A percentile compares a stretch with the other conserved stretches of the same genome.
Conservation (phyloP, 35 echinoderm and acorn worm genomes). For the Chiridota heheva region DNA sequence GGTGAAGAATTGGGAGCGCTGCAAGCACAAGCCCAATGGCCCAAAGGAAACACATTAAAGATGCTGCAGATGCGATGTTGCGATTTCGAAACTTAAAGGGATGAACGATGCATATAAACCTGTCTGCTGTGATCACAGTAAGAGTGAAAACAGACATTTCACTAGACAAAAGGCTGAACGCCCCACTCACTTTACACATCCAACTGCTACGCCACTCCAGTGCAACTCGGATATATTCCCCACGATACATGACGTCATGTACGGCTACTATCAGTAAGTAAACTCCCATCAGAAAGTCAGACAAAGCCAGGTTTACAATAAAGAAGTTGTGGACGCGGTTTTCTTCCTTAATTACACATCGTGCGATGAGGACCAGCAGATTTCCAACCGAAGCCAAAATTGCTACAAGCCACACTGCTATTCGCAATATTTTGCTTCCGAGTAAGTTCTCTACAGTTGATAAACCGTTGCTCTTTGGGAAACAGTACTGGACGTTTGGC, state of each 20-base stretch:
- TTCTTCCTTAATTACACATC: constrained; percentile 82
- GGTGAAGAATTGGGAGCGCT: constrained; percentile 67
- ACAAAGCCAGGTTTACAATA: constrained; percentile 90
- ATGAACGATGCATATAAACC: constrained; percentile 87
- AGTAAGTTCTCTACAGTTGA: constrained; percentile 76
- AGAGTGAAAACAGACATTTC: constrained; percentile 85
- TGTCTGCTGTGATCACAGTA: constrained; percentile 81
- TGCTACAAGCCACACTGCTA: constrained; percentile 84
- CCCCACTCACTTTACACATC: constrained; percentile 77
- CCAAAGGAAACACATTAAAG: constrained; percentile 81
- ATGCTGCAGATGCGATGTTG: constrained; percentile 55
- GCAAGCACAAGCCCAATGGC: constrained; percentile 53
- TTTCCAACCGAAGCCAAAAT: constrained; percentile 81
- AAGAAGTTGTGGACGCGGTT: constrained; percentile 93
- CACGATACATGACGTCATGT: constrained; percentile 82
- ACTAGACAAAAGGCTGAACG: constrained; percentile 91
- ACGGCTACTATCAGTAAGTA: constrained; percentile 82
- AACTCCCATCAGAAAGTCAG: constrained; percentile 92
- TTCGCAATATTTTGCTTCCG: constrained; percentile 67
- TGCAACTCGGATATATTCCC: constrained; percentile 75
- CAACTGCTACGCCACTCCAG: constrained; percentile 72
- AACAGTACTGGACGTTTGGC: constrained; percentile 72
- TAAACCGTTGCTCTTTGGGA: constrained; percentile 75
- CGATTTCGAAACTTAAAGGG: constrained; percentile 86
- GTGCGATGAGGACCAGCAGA: constrained; percentile 66